Percentiles rank a stretch among this genome's conserved stretches.
Evolutionary conservation across 2,113 vertebrate species (phyloP).

Genomic region (Oophaga pumilio): DNA sequence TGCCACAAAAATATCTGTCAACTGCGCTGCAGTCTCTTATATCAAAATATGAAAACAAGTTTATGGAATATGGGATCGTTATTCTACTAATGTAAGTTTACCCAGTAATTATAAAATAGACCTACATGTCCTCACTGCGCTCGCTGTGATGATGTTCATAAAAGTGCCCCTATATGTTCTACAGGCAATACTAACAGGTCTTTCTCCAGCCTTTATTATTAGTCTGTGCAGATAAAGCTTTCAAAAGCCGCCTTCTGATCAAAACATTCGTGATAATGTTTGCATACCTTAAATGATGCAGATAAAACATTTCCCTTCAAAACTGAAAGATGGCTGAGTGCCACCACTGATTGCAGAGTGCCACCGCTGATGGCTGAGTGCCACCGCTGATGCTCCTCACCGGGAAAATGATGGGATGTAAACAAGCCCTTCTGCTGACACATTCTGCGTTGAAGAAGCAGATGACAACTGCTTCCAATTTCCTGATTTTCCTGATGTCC

Average conservation of each 20-base stretch:
- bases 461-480: not conserved
- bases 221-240: not conserved
- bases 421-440: not conserved
- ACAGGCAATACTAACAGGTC: not conserved
- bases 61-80: not conserved
- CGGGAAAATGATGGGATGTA: not conserved
- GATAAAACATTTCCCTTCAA: not conserved
- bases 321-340: not conserved
- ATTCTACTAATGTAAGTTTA: not conserved
- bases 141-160: not conserved
- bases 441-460: not conserved
- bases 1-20: not conserved
- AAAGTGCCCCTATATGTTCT: not conserved
- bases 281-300: constrained; percentile 1
- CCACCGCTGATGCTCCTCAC: not conserved
- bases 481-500: not conserved
- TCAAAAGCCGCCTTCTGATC: not conserved
- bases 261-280: not conserved
- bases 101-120: not conserved
- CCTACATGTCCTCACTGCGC: not conserved
- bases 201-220: too few relatives aligned
- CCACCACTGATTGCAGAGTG: not conserved
- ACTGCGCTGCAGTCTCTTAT: not conserved
- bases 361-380: not conserved
- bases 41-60: not conserved